Evolutionary conservation across 2,113 vertebrate genomes (phyloP), one percentile per base, ranked within the genome.

Genomic region (Galeopterus variegatus): DNA sequence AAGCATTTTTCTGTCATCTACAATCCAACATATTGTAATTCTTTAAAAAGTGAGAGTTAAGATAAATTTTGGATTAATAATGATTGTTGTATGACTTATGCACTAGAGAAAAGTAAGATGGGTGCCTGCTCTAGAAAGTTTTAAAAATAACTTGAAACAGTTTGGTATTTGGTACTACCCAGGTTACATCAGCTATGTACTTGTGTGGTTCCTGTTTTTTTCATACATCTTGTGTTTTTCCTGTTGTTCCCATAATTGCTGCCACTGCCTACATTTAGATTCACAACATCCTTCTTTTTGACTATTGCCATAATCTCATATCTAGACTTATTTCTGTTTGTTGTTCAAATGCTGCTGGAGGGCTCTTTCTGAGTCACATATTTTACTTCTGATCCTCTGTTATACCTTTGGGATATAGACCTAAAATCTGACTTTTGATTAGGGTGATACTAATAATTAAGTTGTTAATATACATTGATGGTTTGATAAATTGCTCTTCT

Each of bases 1-100:
- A 97, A 94, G 65, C 12, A 77, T 97, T 97, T 72, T 96, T 85
- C 9, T 28, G 3, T 95, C 80, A 33, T 83, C n/a, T 91, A 62
- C 48, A 84, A 33, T 97, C 14, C 31, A 56, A 81, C 0, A 56
- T 28, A 65, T 87, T 93, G 94, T 48, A 94, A 80, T 88, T 95
- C 10, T 93, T 93, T 72, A 48, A 54, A 88, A 94, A 58, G 24
- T 70, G 6, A 70, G n/a, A 70, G 11, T 48, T 64, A 19, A 89
- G 19, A 69, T 67, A 70, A 36, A 95, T 83, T 94, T 89, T 69
- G 60, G 19, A 17, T 84, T 80, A 88, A 41, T 79, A 26, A 45
- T 56, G 31, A 62, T 86, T 62, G 9, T 36, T 90, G 19, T 36
- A 48, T 91, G 60, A 89, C 85, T 6, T 45, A 54, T 52, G 24